Base-by-base conservation (phyloP, 2,888 invertebrate species). In the Ectobius pallidus region DNA sequence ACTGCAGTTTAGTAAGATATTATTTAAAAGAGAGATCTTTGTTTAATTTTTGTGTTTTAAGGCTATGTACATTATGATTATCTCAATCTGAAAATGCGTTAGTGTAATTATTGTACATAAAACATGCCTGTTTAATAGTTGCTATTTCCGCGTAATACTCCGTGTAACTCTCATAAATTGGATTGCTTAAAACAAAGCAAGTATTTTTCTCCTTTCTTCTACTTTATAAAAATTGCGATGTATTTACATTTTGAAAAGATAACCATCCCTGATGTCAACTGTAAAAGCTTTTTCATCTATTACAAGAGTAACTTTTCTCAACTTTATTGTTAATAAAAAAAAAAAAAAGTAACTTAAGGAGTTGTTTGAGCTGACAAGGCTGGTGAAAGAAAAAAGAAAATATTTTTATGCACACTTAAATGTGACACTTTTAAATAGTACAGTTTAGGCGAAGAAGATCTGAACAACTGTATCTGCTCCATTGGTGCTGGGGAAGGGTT, bases 81-180 rank as follows among this genome's bases (percentile, higher is more conserved):
- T 44, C 9, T 34, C 30, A 27, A 16, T 25, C 7, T 65, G 18
- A 65, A n/a, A 65, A 25, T 46, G 4, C 46, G 11, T 46, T 34
- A 20, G 16, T 65, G 65, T 65, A 65, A 46, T 65, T 65, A 65
- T n/a, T 65, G 46, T 65, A 30, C 65, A 65, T 65, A 65, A 22
- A 9, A 34, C 16, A 32, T 22, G 65, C 18, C 20, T 27, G 20
- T 34, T 25, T 34, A 46, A 65, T 32, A 32, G 20, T 18, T 30
- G 27, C 30, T 18, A 27, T n/a, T 20, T 20, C 25, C 30, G 42
- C 14, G 34, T 63, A 39, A 22, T 39, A 42, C 42, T 42, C 22
- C 42, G 20, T 11, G 18, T n/a, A 18, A 32, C 18, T 18, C 34
- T 22, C 16, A 49, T 49, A 22, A 49, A 22, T 18, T 4, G 44